Base-by-base conservation (phyloP, 2,113 vertebrate genomes). In the Carassius carassius region DNA sequence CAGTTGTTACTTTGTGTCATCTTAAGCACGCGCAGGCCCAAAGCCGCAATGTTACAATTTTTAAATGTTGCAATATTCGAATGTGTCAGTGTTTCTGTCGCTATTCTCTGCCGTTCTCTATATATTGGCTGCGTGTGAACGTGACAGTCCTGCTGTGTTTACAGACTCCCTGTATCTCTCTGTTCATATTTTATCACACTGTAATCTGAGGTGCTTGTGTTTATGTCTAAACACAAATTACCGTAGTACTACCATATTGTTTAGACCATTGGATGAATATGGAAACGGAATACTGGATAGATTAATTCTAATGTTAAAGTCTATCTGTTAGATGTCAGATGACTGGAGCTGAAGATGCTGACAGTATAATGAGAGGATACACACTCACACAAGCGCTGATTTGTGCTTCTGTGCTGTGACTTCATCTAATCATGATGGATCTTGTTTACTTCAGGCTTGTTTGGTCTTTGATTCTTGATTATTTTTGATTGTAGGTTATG, bases 11-110 rank as follows among this genome's bases (percentile, higher is more conserved):
- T 62, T 62, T 62, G 58, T 62, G 58, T 62, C 76, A 62, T 21
- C 41, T 78, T 37, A 41, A 60, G 54, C 76, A 78, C 54, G 76
- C 76, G 21, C 56, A 78, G 56, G 56, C 76, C 76, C 19, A 16
- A 35, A n/a, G 54, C 21, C 37, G 60, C 29, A 21, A n/a, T 41
- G 32, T 47, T 37, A 78, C 29, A 21, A n/a, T 41, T 21, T 47
- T 37, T n/a, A n/a, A 62, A 62, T n/a, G 58, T n/a, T 11, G 32
- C 8, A 70, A 11, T 12, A 12, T 70, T 77, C 7, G 51, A 70
- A n/a, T 6, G 51, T 76, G 54, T 11, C 74, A 12, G 2, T 13
- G 29, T 58, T 56, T 62, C 76, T 78, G 6, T 44, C 51, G 51
- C 16, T 6, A 0, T 56, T 44, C 41, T 44, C 44, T 44, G 49